Evolutionary conservation across 2,888 invertebrate genomes (phyloP).

Genomic region (Apocheima hispidaria): DNA sequence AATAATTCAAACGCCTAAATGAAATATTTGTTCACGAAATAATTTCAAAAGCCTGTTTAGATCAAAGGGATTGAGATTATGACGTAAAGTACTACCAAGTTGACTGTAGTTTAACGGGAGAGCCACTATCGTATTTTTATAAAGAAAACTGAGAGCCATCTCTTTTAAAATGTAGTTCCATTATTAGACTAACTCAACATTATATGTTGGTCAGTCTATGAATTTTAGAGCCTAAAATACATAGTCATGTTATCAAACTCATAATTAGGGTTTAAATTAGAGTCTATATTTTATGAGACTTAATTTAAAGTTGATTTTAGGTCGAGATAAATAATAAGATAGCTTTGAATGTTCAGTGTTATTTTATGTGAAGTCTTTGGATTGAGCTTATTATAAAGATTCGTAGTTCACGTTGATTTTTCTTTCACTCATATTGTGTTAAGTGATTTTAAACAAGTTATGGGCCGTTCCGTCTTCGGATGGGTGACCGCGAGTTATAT

Average conservation of each 20-base stretch:
- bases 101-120: background rate
- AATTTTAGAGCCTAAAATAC: background rate
- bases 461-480: too few species aligned
- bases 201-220: background rate
- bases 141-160: background rate
- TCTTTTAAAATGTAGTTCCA: background rate
- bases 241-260: background rate
- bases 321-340: background rate
- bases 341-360: background rate
- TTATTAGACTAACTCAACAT: background rate
- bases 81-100: background rate
- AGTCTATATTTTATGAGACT: background rate
- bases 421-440: background rate
- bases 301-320: background rate
- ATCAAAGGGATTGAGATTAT: background rate
- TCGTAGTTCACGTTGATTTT: background rate
- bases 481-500: too few species aligned
- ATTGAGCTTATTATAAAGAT: background rate
- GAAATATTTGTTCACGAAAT: background rate
- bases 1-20: background rate
- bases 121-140: background rate
- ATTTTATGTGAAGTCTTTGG: background rate
- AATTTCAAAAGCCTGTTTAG: background rate
- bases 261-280: constrained; percentile 6
- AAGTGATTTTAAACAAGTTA: too few species aligned